Evolutionary conservation across 2,797 vertebrate species (phyloP), one percentile per base, ranked within the genome.

Genomic region (Botia almorhae): DNA sequence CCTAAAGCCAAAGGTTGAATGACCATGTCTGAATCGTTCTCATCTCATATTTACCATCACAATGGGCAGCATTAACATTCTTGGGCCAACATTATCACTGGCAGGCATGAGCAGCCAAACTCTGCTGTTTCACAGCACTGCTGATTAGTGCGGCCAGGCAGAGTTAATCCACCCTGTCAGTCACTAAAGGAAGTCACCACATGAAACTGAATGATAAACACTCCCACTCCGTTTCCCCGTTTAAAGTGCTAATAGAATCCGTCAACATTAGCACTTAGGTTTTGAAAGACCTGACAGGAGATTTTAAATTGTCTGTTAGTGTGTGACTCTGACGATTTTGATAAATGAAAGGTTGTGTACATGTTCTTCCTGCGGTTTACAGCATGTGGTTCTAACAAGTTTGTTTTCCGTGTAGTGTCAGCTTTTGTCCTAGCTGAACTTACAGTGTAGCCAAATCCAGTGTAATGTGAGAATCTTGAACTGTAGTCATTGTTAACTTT

Each of bases 31-130:
- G 88, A 86, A 90, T 94, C 91, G 87, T 88, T 89, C 86, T 89
- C 84, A 87, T 76, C 92, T 94, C 89, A 91, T 92, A 90, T 93
- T 95, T 95, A 95, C 91, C 94, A 95, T 95, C 87, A 96, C 95
- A 96, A 95, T 95, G 83, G 88, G 89, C 81, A 88, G 89, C 92
- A 93, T 95, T 95, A 95, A 93, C 94, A 94, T 93, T 93, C 93
- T 85, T 87, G 81, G 84, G 89, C 87, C 89, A 88, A 91, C 91
- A 88, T 91, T 91, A 89, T 90, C 91, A 89, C 92, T 91, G 84
- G 73, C 75, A 82, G 86, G 80, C 84, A 36, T 29, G 61, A 88
- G 84, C 81, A 85, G 55, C 82, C 78, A 83, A 87, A 84, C 84
- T 71, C 81, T 23, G 46, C 78, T 75, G 64, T 60, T 69, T 81